Conservation (phyloP, 2,113 vertebrate genomes). For the Protomyctophum bolini region DNA sequence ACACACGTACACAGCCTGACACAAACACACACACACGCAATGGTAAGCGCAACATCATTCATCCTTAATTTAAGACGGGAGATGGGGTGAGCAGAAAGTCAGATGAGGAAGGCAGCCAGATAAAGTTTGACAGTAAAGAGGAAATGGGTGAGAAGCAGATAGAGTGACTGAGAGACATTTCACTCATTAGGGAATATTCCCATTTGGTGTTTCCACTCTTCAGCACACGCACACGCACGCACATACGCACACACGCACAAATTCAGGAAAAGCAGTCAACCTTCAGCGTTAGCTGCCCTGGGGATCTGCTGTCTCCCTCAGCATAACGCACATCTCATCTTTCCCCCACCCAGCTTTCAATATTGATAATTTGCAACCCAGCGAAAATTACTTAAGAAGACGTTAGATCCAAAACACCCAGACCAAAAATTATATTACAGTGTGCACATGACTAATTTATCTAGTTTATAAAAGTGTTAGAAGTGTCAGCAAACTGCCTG, state of each 20-base stretch:
- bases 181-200: conserved; percentile 62
- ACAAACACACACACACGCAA: conserved; percentile 38
- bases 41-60: conserved; percentile 67
- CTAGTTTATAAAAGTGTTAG: neutral
- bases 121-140: conserved; percentile 69
- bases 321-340: conserved; percentile 7
- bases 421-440: neutral
- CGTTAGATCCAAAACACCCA: neutral
- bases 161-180: conserved; percentile 66
- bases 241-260: neutral
- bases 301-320: conserved; percentile 9
- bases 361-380: conserved; percentile 19
- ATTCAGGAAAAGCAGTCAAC: no score
- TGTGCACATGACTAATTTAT: neutral
- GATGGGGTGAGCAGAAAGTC: conserved; percentile 48
- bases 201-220: conserved; percentile 44
- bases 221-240: conserved; percentile 40
- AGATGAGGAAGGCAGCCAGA: conserved; percentile 61
- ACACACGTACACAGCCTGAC: neutral
- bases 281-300: no score
- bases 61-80: conserved; percentile 69
- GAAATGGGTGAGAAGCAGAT: conserved; percentile 45
- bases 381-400: neutral
- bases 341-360: conserved; percentile 6
- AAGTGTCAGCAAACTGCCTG: no score